These are phyloP conservation scores for Diorhabda elongata DNA, from an alignment of 1,140 invertebrate genomes.

Conservation along the genomic window DNA sequence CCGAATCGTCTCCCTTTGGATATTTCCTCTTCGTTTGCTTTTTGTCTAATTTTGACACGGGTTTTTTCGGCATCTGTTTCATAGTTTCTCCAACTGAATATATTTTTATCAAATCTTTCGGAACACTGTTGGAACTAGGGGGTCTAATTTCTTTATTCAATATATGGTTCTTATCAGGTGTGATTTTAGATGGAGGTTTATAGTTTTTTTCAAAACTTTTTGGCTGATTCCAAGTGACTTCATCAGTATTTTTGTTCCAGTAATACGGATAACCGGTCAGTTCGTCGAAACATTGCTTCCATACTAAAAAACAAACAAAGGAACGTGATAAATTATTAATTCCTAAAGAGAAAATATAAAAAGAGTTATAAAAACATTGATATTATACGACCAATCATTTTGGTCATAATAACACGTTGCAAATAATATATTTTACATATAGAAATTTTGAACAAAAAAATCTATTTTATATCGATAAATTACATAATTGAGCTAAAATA, in stretches of 20 bases:
- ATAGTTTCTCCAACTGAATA: slow-evolving; percentile 26
- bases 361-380: no score
- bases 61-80: neutral
- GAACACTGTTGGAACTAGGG: slow-evolving; percentile 24
- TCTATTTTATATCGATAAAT: no score
- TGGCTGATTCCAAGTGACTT: slow-evolving; percentile 71
- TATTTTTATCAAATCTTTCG: slow-evolving; percentile 18
- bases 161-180: neutral
- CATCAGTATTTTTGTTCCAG: slow-evolving; percentile 68
- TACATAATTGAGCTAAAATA: no score
- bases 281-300: slow-evolving; percentile 69
- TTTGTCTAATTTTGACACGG: neutral
- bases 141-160: neutral
- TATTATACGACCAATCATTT: no score
- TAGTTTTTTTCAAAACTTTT: slow-evolving; percentile 46
- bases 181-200: neutral
- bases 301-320: slow-evolving; percentile 41
- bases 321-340: neutral
- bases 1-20: slow-evolving; percentile 43
- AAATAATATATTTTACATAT: no score
- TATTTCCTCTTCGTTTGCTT: slow-evolving; percentile 10
- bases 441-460: no score
- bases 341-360: no score
- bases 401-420: no score
- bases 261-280: slow-evolving; percentile 67